Evolutionary conservation across 2,888 invertebrate species (phyloP).

Genomic region (Erynnis tages): DNA sequence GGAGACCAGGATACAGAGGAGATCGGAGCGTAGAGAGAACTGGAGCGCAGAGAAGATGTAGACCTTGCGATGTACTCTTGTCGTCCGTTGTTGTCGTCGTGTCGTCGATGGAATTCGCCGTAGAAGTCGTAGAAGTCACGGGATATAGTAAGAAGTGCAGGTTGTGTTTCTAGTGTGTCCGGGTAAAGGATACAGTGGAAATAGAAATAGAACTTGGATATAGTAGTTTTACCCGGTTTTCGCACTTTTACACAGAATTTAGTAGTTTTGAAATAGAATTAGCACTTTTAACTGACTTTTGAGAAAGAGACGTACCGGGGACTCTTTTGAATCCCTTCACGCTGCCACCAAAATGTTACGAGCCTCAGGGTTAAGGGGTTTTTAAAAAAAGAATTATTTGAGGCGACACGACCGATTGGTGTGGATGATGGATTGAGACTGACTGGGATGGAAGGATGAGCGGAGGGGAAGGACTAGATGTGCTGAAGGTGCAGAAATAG

Average conservation of each 20-base stretch:
- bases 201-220: background rate
- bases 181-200: background rate
- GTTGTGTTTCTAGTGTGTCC: too few relatives aligned
- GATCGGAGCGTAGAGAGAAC: too few relatives aligned
- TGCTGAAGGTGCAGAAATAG: background rate
- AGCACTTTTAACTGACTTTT: background rate
- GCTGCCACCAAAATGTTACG: conserved; percentile 13
- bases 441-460: background rate
- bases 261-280: background rate
- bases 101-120: too few relatives aligned
- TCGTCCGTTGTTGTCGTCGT: too few relatives aligned
- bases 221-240: too few relatives aligned
- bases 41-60: too few relatives aligned
- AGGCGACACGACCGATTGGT: background rate
- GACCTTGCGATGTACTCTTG: too few relatives aligned
- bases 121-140: too few relatives aligned
- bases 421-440: background rate
- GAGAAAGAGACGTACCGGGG: conserved; percentile 1
- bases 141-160: too few relatives aligned
- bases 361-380: background rate
- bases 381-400: conserved; percentile 1
- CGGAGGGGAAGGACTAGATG: background rate
- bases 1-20: too few relatives aligned
- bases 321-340: conserved; percentile 3
- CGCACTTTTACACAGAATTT: background rate